phyloP scores from a whole-genome alignment of 2,797 vertebrate genomes.

The Dromococcyx pavoninus region DNA sequence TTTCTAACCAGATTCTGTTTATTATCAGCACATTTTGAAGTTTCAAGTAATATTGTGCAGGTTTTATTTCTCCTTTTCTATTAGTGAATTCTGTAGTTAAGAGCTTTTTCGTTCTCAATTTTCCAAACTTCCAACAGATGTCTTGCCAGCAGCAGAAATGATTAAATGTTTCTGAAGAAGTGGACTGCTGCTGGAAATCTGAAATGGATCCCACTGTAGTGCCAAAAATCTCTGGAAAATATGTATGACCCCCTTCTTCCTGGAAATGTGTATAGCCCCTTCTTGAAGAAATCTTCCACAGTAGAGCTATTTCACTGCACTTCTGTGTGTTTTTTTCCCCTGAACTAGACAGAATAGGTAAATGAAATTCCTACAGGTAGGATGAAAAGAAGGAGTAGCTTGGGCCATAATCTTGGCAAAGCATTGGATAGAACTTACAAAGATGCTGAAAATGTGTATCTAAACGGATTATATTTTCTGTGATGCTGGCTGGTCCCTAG shows the following conservation, averaged over 20 bases:
- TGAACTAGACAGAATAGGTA: not conserved
- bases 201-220: constrained; percentile 28
- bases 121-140: constrained; percentile 48
- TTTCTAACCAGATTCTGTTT: constrained; percentile 52
- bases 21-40: constrained; percentile 51
- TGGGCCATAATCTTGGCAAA: not conserved
- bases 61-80: constrained; percentile 63
- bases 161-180: constrained; percentile 62
- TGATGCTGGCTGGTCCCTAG: not conserved
- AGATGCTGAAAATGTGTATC: not conserved
- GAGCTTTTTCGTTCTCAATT: constrained; percentile 44
- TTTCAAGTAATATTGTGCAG: constrained; percentile 38
- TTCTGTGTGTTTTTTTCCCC: not conserved
- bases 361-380: not conserved
- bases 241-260: not conserved
- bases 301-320: not conserved
- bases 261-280: not conserved
- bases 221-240: constrained; percentile 54
- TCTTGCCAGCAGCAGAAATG: constrained; percentile 59
- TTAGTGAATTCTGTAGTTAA: constrained; percentile 51
- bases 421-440: not conserved
- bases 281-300: constrained; percentile 22
- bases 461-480: not conserved
- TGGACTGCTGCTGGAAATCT: constrained; percentile 55
- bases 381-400: not conserved